Conservation (phyloP, 2,888 invertebrate species). For the Cryptophagus acutangulus region DNA sequence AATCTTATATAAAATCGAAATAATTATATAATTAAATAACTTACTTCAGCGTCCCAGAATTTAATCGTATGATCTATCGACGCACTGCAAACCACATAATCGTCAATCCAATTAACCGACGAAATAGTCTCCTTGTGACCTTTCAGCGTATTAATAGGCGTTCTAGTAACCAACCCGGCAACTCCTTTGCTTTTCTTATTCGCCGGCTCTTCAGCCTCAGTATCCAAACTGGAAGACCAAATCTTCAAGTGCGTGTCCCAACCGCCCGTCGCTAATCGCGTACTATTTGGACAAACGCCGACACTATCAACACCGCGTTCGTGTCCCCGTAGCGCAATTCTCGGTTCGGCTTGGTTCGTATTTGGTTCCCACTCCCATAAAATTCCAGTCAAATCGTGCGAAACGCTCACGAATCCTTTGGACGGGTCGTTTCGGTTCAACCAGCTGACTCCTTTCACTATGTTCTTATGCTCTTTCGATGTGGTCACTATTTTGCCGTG, state of each 20-base stretch:
- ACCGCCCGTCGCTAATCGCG: conserved; percentile 74
- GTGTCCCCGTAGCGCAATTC: conserved; percentile 83
- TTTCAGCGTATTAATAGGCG: conserved; percentile 79
- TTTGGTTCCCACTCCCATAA: conserved; percentile 54
- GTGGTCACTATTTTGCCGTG: conserved; percentile 80
- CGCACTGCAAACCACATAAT: conserved; percentile 71
- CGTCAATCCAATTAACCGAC: conserved; percentile 77
- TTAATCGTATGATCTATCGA: conserved; percentile 96
- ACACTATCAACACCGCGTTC: conserved; percentile 88
- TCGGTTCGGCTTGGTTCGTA: conserved; percentile 70
- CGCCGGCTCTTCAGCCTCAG: conserved; percentile 38
- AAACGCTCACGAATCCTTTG: conserved; percentile 60
- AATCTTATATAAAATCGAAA: neutral
- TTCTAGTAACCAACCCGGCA: conserved; percentile 48
- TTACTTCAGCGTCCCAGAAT: conserved; percentile 82
- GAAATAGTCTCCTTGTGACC: conserved; percentile 92
- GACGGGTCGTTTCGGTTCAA: conserved; percentile 60
- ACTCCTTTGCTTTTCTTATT: conserved; percentile 37
- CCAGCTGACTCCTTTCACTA: conserved; percentile 88
- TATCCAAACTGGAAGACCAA: conserved; percentile 65
- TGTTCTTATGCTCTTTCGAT: conserved; percentile 80
- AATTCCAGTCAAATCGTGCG: conserved; percentile 88
- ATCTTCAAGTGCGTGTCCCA: conserved; percentile 91
- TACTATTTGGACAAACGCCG: conserved; percentile 64
- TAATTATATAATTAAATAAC: conserved; percentile 1